These are phyloP conservation scores for Tapera naevia DNA, from an alignment of 2,797 vertebrate genomes.

Conservation along the genomic window DNA sequence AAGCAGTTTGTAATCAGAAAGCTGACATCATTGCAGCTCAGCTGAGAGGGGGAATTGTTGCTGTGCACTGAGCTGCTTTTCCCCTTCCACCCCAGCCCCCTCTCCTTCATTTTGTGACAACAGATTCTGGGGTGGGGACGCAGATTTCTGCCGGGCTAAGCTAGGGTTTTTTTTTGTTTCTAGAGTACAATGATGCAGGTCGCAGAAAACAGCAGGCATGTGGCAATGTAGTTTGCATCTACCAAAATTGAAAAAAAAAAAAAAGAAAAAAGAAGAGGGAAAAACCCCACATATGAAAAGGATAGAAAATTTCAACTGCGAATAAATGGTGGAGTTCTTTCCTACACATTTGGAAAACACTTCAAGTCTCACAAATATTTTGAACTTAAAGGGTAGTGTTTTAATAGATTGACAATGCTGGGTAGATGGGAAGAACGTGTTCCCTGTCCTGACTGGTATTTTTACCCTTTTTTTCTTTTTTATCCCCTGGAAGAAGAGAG, in stretches of 20 bases:
- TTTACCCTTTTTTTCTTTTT: neutral
- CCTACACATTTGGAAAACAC: neutral
- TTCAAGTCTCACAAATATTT: neutral
- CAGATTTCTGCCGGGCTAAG: constrained; percentile 77
- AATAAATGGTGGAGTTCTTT: neutral
- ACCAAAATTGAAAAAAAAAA: neutral
- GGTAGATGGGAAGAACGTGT: neutral
- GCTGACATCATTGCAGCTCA: constrained; percentile 86
- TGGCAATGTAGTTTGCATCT: neutral
- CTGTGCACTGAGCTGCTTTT: constrained; percentile 80
- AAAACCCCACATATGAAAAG: neutral
- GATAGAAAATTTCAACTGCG: neutral
- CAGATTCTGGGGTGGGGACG: constrained; percentile 79
- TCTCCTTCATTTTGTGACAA: constrained; percentile 72
- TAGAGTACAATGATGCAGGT: constrained; percentile 70
- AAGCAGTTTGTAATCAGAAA: constrained; percentile 91
- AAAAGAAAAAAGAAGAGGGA: too few relatives aligned
- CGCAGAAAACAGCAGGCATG: neutral
- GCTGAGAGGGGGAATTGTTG: constrained; percentile 86
- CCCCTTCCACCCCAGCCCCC: neutral
- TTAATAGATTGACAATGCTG: neutral
- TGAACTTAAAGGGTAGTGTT: neutral
- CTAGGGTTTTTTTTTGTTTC: constrained; percentile 79
- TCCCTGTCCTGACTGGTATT: neutral
- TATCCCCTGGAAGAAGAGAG: neutral